A percentile compares a stretch with the other conserved stretches of the same genome.
Conservation (phyloP, 23 tunicate genomes). For the Clavelina lepadiformis region DNA sequence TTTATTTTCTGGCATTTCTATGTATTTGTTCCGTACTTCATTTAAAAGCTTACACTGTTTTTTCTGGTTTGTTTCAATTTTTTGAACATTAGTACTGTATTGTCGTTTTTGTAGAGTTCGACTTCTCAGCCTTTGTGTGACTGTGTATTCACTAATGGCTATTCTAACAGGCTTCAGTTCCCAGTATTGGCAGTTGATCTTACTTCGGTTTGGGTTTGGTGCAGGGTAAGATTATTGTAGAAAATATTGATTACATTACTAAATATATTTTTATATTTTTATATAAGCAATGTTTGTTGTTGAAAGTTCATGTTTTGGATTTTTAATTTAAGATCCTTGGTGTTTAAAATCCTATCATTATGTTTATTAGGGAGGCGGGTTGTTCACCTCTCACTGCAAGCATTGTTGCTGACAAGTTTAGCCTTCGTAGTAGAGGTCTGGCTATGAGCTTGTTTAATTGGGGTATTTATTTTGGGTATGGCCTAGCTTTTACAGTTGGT, state of each 20-base stretch:
- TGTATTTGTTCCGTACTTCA: no score
- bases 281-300: no score
- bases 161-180: constrained; percentile 60
- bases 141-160: constrained; percentile 53
- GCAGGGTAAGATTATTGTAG: constrained; percentile 49
- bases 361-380: constrained; percentile 63
- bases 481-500: constrained; percentile 78
- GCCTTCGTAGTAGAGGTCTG: constrained; percentile 42
- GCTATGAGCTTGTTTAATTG: constrained; percentile 93
- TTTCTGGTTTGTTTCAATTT: neutral
- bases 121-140: constrained; percentile 43
- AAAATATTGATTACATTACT: neutral
- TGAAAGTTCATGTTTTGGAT: no score
- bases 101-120: constrained; percentile 32
- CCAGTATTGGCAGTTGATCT: constrained; percentile 73
- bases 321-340: neutral
- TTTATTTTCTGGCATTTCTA: no score
- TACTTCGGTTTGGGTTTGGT: constrained; percentile 70
- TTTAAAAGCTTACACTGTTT: no score
- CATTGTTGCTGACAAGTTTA: constrained; percentile 75
- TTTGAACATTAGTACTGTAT: neutral
- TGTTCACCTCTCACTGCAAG: constrained; percentile 80
- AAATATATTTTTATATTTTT: neutral
- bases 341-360: neutral
- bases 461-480: constrained; percentile 95